phyloP scores from a whole-genome alignment of 2,888 invertebrate genomes.

The Acleris laterana region DNA sequence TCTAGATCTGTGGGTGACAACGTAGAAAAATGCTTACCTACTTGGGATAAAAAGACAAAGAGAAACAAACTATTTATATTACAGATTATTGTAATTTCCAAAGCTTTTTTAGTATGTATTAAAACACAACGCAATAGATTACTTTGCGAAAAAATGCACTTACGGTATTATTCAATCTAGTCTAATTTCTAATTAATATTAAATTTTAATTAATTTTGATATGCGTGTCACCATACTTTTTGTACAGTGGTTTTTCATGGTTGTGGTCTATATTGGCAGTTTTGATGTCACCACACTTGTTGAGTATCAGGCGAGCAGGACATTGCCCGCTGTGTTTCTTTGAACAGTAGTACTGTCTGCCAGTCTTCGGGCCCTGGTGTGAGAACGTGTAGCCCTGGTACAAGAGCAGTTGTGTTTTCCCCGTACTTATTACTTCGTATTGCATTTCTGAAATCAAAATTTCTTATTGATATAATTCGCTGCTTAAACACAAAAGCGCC shows the following conservation, averaged over 20 bases:
- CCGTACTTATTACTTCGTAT: constrained; percentile 37
- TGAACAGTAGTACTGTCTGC: constrained; percentile 40
- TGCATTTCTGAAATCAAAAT: constrained; percentile 16
- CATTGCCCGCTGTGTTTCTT: constrained; percentile 30
- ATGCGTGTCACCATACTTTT: constrained; percentile 3
- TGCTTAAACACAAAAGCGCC: no score
- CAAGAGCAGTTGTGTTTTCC: constrained; percentile 38
- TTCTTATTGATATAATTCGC: background rate
- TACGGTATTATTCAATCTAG: no score
- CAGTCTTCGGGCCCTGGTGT: constrained; percentile 35
- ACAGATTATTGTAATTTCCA: no score
- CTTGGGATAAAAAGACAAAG: no score
- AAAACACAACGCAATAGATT: no score
- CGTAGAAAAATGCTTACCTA: no score
- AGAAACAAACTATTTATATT: no score
- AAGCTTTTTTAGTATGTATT: no score
- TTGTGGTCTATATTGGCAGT: constrained; percentile 6
- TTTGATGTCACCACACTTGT: background rate
- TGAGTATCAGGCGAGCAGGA: background rate
- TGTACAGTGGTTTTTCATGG: constrained; percentile 1
- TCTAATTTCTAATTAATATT: background rate
- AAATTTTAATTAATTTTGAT: constrained; percentile 4
- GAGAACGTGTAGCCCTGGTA: constrained; percentile 43
- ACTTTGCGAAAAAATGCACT: no score
- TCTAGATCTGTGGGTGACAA: no score